These are phyloP conservation scores for Corydoras sp. DNA, from an alignment of 2,113 vertebrate species.

Conservation along the genomic window DNA sequence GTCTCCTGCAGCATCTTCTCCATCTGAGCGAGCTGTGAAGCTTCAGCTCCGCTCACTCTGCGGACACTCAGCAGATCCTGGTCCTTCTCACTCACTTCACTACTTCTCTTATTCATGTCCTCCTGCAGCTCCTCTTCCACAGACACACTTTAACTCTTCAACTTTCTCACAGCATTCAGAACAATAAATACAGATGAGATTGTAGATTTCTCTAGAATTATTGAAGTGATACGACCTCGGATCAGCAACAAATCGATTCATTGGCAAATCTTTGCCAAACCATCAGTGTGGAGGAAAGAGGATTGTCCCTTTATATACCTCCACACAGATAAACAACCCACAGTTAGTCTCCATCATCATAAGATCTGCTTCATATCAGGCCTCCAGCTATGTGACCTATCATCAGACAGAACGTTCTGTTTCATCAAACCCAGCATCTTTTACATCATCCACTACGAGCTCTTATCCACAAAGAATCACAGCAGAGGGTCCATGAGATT, in stretches of 20 bases:
- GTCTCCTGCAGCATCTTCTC: constrained; percentile 78
- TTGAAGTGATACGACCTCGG: not conserved
- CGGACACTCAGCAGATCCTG: constrained; percentile 69
- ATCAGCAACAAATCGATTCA: constrained; percentile 6
- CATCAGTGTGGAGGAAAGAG: constrained; percentile 4
- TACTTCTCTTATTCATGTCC: constrained; percentile 68
- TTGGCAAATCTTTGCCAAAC: too few species aligned
- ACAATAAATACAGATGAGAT: too few species aligned
- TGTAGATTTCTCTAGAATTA: too few species aligned
- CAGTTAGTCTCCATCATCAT: constrained; percentile 50
- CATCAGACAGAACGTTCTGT: constrained; percentile 6
- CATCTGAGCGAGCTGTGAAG: constrained; percentile 73
- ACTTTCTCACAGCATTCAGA: not conserved
- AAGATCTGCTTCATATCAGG: constrained; percentile 46
- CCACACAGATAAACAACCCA: constrained; percentile 46
- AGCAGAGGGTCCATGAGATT: too few species aligned
- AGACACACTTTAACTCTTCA: not conserved
- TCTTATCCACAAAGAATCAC: not conserved
- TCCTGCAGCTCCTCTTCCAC: constrained; percentile 49
- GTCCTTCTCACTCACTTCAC: constrained; percentile 69
- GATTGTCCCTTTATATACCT: constrained; percentile 52
- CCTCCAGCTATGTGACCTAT: constrained; percentile 33
- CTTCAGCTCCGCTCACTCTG: constrained; percentile 73
- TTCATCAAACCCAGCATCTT: not conserved
- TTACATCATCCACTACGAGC: not conserved